phyloP scores from a whole-genome alignment of 2,113 vertebrate genomes.

The Myocastor coypus region DNA sequence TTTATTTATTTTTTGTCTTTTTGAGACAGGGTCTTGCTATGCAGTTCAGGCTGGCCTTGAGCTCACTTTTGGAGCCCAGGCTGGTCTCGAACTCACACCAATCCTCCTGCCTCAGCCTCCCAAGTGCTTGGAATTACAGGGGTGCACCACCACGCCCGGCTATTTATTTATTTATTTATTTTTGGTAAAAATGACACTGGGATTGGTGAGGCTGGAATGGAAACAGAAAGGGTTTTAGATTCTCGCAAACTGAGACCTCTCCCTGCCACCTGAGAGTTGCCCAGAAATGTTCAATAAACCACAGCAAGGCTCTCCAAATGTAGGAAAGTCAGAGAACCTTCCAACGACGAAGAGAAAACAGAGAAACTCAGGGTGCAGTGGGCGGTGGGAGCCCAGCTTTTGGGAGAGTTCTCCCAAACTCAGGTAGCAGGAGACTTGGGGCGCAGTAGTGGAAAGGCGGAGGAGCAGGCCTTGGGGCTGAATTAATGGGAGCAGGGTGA shows the following conservation, averaged over 20 bases:
- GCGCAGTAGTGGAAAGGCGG: neutral
- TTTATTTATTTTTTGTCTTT: neutral
- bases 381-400: neutral
- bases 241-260: constrained; percentile 8
- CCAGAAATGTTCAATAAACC: neutral
- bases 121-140: too few species aligned
- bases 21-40: too few species aligned
- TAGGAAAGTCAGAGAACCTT: neutral
- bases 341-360: neutral
- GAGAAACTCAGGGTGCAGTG: neutral
- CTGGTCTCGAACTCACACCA: too few species aligned
- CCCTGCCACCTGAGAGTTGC: neutral
- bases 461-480: neutral
- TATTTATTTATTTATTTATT: too few species aligned
- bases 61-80: too few species aligned
- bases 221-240: neutral
- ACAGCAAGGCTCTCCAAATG: neutral
- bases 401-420: neutral
- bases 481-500: neutral
- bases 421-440: neutral
- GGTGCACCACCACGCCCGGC: too few species aligned
- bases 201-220: neutral
- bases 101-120: too few species aligned
- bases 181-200: neutral
- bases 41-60: too few species aligned